Percentiles rank a stretch among this genome's conserved stretches.
These are phyloP conservation scores for Neoascia interrupta DNA, from an alignment of 2,888 invertebrate species.

Conservation along the genomic window DNA sequence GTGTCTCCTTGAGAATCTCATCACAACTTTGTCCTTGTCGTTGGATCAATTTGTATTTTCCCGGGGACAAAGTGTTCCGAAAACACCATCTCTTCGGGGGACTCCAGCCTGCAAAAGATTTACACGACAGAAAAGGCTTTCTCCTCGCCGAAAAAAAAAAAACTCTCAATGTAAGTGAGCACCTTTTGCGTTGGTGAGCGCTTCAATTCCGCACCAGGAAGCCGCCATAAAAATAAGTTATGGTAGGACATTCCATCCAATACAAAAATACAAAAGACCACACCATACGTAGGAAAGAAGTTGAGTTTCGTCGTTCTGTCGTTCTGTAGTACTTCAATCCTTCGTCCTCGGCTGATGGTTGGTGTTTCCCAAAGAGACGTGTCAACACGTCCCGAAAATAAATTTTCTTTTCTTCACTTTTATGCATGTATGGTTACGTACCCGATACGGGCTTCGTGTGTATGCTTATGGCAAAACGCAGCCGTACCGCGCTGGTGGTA, in stretches of 20 bases:
- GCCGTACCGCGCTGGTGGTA: background rate
- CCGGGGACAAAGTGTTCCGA: constrained; percentile 12
- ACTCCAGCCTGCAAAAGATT: background rate
- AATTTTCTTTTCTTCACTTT: constrained; percentile 49
- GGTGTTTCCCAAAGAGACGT: too few species aligned
- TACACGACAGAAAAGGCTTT: background rate
- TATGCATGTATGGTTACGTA: constrained; percentile 21
- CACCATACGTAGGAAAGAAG: background rate
- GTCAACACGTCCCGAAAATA: constrained; percentile 57
- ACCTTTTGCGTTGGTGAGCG: constrained; percentile 33
- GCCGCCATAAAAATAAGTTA: constrained; percentile 57
- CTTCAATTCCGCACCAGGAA: constrained; percentile 53
- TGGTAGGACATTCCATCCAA: constrained; percentile 52
- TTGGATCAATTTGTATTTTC: constrained; percentile 43
- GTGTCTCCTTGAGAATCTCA: constrained; percentile 52
- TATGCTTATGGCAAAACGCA: constrained; percentile 21
- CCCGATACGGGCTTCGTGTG: constrained; percentile 5
- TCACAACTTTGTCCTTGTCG: constrained; percentile 31
- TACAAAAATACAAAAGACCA: constrained; percentile 21
- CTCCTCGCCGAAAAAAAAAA: constrained; percentile 4
- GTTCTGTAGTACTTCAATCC: constrained; percentile 40
- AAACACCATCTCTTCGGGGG: background rate
- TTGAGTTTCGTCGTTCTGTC: constrained; percentile 15
- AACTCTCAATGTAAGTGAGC: constrained; percentile 46
- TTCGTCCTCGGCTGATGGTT: background rate